Conservation (phyloP, 2,797 vertebrate genomes). For the Natrix natrix region DNA sequence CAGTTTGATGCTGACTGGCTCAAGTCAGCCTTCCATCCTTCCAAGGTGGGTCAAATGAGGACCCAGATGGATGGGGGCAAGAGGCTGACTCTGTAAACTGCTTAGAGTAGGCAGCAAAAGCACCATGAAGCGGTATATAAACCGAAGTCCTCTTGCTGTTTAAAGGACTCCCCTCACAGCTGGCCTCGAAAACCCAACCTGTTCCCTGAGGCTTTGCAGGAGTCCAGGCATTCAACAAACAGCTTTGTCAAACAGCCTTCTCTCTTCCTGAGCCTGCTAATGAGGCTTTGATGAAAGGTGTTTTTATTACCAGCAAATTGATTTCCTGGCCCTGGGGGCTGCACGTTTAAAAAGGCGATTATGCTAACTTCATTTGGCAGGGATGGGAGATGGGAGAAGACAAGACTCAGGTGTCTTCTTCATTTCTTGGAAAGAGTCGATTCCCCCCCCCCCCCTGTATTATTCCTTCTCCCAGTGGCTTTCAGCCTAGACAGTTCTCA, state of each 20-base stretch:
- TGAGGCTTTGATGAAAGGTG: slow-evolving; percentile 52
- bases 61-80: too few relatives aligned
- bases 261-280: slow-evolving; percentile 52
- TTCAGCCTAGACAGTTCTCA: not conserved
- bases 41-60: too few relatives aligned
- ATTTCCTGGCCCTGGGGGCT: slow-evolving; percentile 34
- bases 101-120: too few relatives aligned
- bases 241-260: not conserved
- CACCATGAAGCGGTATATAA: too few relatives aligned
- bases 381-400: not conserved
- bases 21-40: too few relatives aligned
- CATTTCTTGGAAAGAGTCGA: not conserved
- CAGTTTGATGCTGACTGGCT: too few relatives aligned
- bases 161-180: not conserved
- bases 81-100: too few relatives aligned
- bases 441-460: not conserved
- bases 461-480: not conserved
- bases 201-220: accelerated
- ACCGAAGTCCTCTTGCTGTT: not conserved
- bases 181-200: not conserved
- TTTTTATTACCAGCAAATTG: slow-evolving; percentile 56
- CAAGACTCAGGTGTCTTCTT: not conserved
- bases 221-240: not conserved
- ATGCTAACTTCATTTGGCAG: slow-evolving; percentile 47
- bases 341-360: slow-evolving; percentile 44